Evolutionary conservation across 1,140 invertebrate genomes (phyloP).

Genomic region (Drosophila equinoxialis): DNA sequence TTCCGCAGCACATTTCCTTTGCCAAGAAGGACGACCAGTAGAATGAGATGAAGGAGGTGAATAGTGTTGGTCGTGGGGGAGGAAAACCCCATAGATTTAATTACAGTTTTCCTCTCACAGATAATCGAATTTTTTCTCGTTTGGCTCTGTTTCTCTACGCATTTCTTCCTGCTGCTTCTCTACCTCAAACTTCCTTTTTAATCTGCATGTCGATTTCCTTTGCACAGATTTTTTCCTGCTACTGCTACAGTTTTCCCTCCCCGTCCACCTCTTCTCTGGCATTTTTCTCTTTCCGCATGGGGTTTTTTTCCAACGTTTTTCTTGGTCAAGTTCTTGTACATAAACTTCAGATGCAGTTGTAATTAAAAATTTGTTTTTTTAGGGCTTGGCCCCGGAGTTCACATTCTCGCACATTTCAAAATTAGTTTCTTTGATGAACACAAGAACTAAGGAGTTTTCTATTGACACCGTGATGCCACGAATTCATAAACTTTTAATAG

Average conservation of each 20-base stretch:
- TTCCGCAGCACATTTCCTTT: constrained; percentile 63
- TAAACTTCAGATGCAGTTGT: constrained; percentile 75
- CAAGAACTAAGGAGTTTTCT: background rate
- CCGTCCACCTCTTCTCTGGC: constrained; percentile 23
- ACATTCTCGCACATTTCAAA: constrained; percentile 59
- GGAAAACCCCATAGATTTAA: constrained; percentile 81
- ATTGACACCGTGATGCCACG: background rate
- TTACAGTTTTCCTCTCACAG: constrained; percentile 81
- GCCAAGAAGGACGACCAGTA: constrained; percentile 23
- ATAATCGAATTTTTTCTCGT: constrained; percentile 76
- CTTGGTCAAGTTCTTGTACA: constrained; percentile 61
- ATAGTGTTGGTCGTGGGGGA: constrained; percentile 8
- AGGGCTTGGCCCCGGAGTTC: constrained; percentile 36
- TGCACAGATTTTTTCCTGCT: constrained; percentile 65
- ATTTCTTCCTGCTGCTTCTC: constrained; percentile 38
- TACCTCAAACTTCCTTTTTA: constrained; percentile 75
- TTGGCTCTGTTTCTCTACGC: constrained; percentile 44
- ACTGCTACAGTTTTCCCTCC: background rate
- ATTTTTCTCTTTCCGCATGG: constrained; percentile 10
- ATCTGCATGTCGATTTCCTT: constrained; percentile 82
- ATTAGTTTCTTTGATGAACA: constrained; percentile 58
- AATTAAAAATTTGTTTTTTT: constrained; percentile 80
- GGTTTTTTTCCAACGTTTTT: constrained; percentile 21
- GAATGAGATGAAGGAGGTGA: too few species aligned
- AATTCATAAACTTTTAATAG: background rate